Conservation (phyloP, 2,888 invertebrate genomes). For the Clivina fossor region DNA sequence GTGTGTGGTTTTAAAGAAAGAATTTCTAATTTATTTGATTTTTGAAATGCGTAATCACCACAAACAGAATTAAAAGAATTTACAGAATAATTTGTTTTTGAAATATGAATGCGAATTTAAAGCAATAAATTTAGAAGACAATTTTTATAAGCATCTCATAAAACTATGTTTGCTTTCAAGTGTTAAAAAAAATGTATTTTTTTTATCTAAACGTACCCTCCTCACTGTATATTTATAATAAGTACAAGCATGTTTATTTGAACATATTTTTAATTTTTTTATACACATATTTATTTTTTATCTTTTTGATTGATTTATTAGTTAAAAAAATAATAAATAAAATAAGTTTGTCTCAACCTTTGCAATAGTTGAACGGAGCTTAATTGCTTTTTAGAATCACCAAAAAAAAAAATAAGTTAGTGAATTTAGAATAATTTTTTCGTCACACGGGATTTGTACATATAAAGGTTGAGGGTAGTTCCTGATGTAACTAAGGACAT, state of each 20-base stretch:
- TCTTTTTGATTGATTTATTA: neutral
- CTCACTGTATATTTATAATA: too few species aligned
- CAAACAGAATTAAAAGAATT: too few species aligned
- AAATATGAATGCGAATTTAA: too few species aligned
- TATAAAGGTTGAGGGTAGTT: constrained; percentile 27
- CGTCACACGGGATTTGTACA: constrained; percentile 14
- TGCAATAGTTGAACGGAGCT: constrained; percentile 22
- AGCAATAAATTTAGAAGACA: too few species aligned
- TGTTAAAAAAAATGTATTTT: too few species aligned
- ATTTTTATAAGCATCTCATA: too few species aligned
- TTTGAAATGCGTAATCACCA: too few species aligned
- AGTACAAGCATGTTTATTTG: neutral
- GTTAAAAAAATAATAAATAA: neutral
- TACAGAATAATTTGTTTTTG: too few species aligned
- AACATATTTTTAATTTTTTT: neutral
- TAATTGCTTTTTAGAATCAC: constrained; percentile 28
- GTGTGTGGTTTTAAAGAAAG: too few species aligned
- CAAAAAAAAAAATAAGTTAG: constrained; percentile 13
- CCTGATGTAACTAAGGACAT: constrained; percentile 6
- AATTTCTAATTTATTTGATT: too few species aligned
- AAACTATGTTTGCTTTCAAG: too few species aligned
- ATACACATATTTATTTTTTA: neutral
- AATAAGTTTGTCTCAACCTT: constrained; percentile 13
- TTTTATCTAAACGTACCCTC: too few species aligned
- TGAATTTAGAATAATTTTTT: constrained; percentile 27